Evolutionary conservation across 2,797 vertebrate species (phyloP), one percentile per base, ranked within the genome.

Genomic region (Cebuella pygmaea): DNA sequence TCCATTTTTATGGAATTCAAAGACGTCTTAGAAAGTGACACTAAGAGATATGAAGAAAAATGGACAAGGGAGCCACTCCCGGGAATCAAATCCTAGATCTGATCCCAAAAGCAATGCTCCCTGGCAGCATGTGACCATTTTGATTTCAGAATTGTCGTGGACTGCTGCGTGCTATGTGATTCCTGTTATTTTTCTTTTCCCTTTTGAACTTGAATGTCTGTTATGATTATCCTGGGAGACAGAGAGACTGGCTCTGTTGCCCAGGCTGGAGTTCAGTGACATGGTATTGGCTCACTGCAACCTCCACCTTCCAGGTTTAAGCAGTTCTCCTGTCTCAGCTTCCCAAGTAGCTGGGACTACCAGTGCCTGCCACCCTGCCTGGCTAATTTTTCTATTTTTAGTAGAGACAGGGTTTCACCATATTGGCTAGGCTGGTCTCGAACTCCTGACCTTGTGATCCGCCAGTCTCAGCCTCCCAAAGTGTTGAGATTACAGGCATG

Each of bases 381-480:
- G 14, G 61, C 61, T 64, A n/a, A 64, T 17, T 64, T 64, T 64
- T 64, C 14, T n/a, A 17, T n/a, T 64, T 64, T 64, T 64, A 64
- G 61, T 33, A 64, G 15, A 64, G 30, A 64, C 15, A 4, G 30
- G 30, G 7, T 64, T 64, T n/a, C 15, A 64, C 30, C 30, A 17
- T 64, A 64, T 64, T 17, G 30, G 61, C 30, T 15, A 64, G 61
- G 30, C 61, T n/a, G 30, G 15, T 64, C 61, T n/a, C 30, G 0
- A 64, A 64, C 30, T 64, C 30, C 61, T 64, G 61, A n/a, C 15
- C 61, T 64, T n/a, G 30, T 33, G 61, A 64, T 64, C 15, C 7
- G 0, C 61, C 61, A 0, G 0, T 33, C 15, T n/a, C 14, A 8
- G 33, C 61, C 61, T 17, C 61, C 61, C 7, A 33, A 64, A 64